Conservation (phyloP, 30 jellyfish, hydroid and myxozoan genomes). For the Hydractinia echinata region DNA sequence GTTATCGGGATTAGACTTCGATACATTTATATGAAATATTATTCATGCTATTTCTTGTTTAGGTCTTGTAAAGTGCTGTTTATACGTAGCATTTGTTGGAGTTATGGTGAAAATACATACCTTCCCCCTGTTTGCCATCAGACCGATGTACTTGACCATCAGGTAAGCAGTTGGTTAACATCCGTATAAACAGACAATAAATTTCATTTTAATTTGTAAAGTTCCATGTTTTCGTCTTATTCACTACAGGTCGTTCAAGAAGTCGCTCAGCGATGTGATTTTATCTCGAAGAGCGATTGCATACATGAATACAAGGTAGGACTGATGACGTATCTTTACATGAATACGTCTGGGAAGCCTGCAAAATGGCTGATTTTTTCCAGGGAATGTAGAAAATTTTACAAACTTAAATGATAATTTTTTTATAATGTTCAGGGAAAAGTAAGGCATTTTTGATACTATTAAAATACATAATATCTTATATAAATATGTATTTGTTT, state of each 20-base stretch:
- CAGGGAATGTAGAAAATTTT: no score
- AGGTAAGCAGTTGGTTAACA: constrained; percentile 39
- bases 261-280: constrained; percentile 91
- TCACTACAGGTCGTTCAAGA: constrained; percentile 71
- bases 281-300: constrained; percentile 97
- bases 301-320: constrained; percentile 90
- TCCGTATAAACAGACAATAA: not conserved
- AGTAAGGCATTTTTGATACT: no score
- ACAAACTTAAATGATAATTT: no score
- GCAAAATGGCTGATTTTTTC: no score
- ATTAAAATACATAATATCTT: no score
- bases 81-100: constrained; percentile 72
- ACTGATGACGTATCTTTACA: not conserved
- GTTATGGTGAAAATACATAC: constrained; percentile 97
- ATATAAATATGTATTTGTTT: no score
- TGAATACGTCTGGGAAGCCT: no score
- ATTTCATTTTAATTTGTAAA: not conserved
- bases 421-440: no score
- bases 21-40: no score
- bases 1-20: no score
- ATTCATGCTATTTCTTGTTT: not conserved
- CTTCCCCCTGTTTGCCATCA: constrained; percentile 91
- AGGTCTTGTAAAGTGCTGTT: constrained; percentile 85
- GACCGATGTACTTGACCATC: constrained; percentile 92
- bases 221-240: not conserved